Percentiles rank a stretch among this genome's conserved stretches.
phyloP scores from a whole-genome alignment of 2,797 vertebrate species.

The Smutsia temminckii region DNA sequence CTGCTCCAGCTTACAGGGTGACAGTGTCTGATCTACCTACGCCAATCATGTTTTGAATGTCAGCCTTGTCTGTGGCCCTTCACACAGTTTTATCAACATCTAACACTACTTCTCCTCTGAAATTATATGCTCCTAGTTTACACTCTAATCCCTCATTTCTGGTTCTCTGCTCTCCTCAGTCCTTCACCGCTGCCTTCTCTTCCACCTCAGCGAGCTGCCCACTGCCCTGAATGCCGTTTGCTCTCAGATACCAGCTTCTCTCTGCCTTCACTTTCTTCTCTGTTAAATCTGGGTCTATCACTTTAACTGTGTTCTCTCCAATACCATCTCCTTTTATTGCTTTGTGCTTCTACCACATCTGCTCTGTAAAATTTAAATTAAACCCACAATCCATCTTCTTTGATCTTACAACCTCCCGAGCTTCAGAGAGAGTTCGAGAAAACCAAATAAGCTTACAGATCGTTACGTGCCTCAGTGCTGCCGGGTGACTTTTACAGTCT shows the following conservation, averaged over 20 bases:
- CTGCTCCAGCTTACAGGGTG: background rate
- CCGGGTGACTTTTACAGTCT: background rate
- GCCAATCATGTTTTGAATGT: background rate
- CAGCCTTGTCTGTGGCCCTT: background rate
- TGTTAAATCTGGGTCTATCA: background rate
- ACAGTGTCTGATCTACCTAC: background rate
- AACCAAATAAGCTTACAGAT: slow-evolving; percentile 5
- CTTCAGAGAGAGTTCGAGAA: slow-evolving; percentile 49
- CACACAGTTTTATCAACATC: background rate
- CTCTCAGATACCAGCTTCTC: background rate
- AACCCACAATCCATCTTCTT: slow-evolving; percentile 44
- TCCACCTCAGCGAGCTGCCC: background rate
- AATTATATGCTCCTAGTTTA: background rate
- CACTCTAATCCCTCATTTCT: background rate
- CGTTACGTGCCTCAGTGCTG: background rate
- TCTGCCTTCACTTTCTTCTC: background rate
- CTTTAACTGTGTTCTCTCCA: background rate
- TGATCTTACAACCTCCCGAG: slow-evolving; percentile 27
- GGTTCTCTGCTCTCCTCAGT: background rate
- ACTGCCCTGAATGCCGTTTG: background rate
- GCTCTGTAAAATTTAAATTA: slow-evolving; percentile 58
- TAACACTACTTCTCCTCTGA: background rate
- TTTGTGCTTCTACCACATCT: background rate
- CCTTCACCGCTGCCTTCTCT: accelerated
- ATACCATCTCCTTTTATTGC: slow-evolving; percentile 1